Conservation (phyloP, 2,888 invertebrate species). For the Adelognathus sp. region DNA sequence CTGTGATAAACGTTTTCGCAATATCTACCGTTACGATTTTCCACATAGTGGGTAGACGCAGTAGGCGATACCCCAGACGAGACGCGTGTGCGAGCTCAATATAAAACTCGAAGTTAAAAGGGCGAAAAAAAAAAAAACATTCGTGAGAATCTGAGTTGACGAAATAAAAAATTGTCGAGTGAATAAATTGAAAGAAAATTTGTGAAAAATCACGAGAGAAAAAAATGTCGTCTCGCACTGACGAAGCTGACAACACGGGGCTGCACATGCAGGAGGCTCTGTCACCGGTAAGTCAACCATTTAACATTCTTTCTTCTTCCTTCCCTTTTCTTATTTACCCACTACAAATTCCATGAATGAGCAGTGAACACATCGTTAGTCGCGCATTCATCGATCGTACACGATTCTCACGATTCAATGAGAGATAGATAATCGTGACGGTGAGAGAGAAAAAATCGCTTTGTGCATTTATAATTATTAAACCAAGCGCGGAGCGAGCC, state of each 20-base stretch:
- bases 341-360: constrained; percentile 28
- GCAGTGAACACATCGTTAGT: constrained; percentile 9
- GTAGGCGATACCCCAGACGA: not conserved
- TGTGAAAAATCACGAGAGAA: constrained; percentile 54
- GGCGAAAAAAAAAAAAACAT: not conserved
- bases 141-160: not conserved
- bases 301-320: not conserved
- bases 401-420: constrained; percentile 25
- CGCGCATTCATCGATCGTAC: constrained; percentile 21
- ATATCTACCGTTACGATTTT: constrained; percentile 13
- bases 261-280: constrained; percentile 79
- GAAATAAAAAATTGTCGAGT: constrained; percentile 3
- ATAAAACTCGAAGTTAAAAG: constrained; percentile 4
- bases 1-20: constrained; percentile 77
- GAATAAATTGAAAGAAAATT: constrained; percentile 23
- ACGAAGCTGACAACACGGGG: constrained; percentile 76
- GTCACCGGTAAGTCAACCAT: constrained; percentile 77
- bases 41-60: constrained; percentile 19
- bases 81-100: constrained; percentile 1
- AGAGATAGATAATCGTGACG: not conserved
- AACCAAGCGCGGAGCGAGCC: not conserved
- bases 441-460: not conserved
- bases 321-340: not conserved
- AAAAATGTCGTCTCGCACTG: constrained; percentile 80
- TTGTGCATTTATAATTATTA: not conserved